Evolutionary conservation across 2,888 invertebrate species (phyloP).

Genomic region (Agelastica alni): DNA sequence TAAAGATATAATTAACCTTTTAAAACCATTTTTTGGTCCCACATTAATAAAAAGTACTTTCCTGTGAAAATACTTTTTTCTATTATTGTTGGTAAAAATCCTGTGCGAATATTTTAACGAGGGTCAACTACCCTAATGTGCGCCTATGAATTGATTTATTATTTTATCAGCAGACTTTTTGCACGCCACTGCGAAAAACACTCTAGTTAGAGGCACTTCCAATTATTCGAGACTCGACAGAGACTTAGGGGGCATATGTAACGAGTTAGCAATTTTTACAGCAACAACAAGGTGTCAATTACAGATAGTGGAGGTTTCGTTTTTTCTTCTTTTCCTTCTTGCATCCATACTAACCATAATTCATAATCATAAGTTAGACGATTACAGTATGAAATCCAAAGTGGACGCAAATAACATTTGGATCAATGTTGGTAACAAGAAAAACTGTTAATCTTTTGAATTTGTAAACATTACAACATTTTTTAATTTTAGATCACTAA

Average conservation of each 20-base stretch:
- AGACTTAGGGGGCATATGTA: slow-evolving; percentile 37
- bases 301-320: slow-evolving; percentile 30
- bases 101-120: too few relatives aligned
- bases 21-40: too few relatives aligned
- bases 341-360: slow-evolving; percentile 21
- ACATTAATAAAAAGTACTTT: too few relatives aligned
- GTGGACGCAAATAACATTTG: slow-evolving; percentile 20
- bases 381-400: slow-evolving; percentile 19
- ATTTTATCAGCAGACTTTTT: slow-evolving; percentile 1
- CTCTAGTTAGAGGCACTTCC: slow-evolving; percentile 34
- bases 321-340: slow-evolving; percentile 22
- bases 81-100: too few relatives aligned
- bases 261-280: slow-evolving; percentile 35
- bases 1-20: too few relatives aligned
- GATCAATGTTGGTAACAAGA: slow-evolving; percentile 14
- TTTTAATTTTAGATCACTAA: too few relatives aligned
- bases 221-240: slow-evolving; percentile 34
- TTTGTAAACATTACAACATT: too few relatives aligned
- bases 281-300: slow-evolving; percentile 35
- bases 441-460: background rate
- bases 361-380: slow-evolving; percentile 18
- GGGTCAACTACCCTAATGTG: too few relatives aligned
- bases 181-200: slow-evolving; percentile 26
- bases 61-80: too few relatives aligned
- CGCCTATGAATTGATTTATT: background rate